Conservation (phyloP, 2,797 vertebrate species). For the Graptemys geographica region DNA sequence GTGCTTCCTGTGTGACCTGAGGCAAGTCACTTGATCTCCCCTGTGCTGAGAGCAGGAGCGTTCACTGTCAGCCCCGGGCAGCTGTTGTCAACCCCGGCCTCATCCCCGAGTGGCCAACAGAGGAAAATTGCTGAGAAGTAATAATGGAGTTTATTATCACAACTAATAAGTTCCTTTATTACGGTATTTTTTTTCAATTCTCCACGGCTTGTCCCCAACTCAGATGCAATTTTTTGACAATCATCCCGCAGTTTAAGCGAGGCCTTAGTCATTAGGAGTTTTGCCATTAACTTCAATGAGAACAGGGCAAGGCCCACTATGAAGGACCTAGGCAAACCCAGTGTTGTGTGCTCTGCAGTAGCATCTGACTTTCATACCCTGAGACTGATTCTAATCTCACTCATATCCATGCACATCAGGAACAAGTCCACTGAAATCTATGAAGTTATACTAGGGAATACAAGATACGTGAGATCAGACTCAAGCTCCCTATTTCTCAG, state of each 20-base stretch:
- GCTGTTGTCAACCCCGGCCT: not conserved
- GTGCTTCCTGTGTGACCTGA: not conserved
- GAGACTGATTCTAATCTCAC: not conserved
- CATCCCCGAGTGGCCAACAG: not conserved
- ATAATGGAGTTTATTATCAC: not conserved
- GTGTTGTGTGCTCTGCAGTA: not conserved
- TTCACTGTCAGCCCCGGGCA: not conserved
- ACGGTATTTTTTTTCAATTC: not conserved
- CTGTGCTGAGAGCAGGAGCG: not conserved
- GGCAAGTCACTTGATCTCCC: not conserved
- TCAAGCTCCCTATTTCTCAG: conserved; percentile 32
- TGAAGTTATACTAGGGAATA: conserved; percentile 15
- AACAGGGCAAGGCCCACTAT: not conserved
- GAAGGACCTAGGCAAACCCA: not conserved
- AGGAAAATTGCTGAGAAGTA: not conserved
- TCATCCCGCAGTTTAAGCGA: not conserved
- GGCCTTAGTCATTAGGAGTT: not conserved
- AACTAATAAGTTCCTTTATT: not conserved
- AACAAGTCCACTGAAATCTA: not conserved
- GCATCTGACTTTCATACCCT: not conserved
- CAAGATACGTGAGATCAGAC: not conserved
- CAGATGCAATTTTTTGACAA: not conserved
- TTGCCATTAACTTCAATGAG: not conserved
- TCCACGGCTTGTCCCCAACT: not conserved
- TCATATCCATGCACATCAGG: not conserved